phyloP scores from a whole-genome alignment of 1,140 invertebrate species.

The Eriosoma lanigerum region DNA sequence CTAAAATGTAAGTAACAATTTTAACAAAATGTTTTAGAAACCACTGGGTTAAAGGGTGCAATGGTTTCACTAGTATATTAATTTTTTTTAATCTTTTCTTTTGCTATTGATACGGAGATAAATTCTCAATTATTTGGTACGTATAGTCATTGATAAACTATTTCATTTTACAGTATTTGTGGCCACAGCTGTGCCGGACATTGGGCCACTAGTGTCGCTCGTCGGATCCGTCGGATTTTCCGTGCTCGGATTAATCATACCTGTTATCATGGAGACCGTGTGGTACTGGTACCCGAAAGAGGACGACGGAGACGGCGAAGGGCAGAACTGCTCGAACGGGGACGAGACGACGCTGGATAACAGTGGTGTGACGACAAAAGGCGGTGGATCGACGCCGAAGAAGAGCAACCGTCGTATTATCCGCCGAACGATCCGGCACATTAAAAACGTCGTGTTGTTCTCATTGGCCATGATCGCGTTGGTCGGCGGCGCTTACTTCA shows the following conservation, averaged over 20 bases:
- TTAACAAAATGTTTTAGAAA: too few species aligned
- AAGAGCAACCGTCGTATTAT: fast-evolving
- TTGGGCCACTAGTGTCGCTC: slow-evolving; percentile 90
- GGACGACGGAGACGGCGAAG: background rate
- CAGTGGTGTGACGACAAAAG: background rate
- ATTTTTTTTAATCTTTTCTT: too few species aligned
- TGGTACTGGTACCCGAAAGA: slow-evolving; percentile 32
- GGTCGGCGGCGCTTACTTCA: background rate
- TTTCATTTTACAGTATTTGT: slow-evolving; percentile 70
- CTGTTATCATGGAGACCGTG: slow-evolving; percentile 85
- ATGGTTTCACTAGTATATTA: too few species aligned
- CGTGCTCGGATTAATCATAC: slow-evolving; percentile 88
- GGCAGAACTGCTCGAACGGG: background rate
- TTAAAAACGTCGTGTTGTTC: background rate
- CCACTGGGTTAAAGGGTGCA: too few species aligned
- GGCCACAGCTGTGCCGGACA: slow-evolving; percentile 80
- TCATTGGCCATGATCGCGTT: background rate
- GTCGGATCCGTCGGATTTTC: slow-evolving; percentile 88
- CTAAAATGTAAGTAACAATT: too few species aligned
- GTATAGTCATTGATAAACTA: too few species aligned
- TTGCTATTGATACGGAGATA: too few species aligned
- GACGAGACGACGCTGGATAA: background rate
- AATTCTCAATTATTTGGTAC: too few species aligned
- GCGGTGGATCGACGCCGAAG: background rate
- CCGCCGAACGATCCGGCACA: background rate